phyloP scores from a whole-genome alignment of 1,140 invertebrate genomes.

The Colletes gigas region DNA sequence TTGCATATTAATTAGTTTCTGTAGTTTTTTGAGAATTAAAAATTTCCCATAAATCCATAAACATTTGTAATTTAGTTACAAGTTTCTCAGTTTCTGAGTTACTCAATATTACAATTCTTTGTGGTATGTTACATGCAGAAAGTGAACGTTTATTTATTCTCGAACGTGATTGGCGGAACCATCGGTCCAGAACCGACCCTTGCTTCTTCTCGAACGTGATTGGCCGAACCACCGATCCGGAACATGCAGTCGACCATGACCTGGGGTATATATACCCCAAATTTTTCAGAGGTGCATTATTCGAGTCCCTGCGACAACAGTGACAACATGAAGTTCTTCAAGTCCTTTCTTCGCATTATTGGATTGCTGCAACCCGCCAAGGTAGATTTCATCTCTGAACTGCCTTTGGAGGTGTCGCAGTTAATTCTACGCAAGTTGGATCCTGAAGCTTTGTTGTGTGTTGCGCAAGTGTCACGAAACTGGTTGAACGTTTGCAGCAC shows the following conservation, averaged over 20 bases:
- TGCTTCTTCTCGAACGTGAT: not conserved
- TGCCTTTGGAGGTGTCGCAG: constrained; percentile 32
- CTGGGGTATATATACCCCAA: not conserved
- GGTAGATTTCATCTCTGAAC: constrained; percentile 29
- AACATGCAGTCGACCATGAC: not conserved
- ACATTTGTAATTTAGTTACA: no score
- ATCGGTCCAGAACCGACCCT: not conserved
- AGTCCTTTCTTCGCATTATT: not conserved
- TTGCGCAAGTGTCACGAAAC: not conserved
- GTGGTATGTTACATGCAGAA: no score
- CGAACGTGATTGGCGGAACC: constrained; percentile 17
- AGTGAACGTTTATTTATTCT: no score
- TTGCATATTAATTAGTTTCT: no score
- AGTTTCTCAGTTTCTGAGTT: no score
- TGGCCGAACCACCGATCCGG: not conserved
- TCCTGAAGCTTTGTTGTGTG: constrained; percentile 5
- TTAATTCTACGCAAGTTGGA: constrained; percentile 42
- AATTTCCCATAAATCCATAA: no score
- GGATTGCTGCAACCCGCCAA: not conserved
- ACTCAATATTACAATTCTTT: no score
- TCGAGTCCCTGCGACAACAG: fast-evolving
- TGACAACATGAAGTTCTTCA: constrained; percentile 5
- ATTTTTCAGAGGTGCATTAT: not conserved
- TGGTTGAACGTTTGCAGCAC: constrained; percentile 25
- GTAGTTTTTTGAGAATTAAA: no score